phyloP scores from a whole-genome alignment of 2,888 invertebrate species.

The Calameuta idolon region DNA sequence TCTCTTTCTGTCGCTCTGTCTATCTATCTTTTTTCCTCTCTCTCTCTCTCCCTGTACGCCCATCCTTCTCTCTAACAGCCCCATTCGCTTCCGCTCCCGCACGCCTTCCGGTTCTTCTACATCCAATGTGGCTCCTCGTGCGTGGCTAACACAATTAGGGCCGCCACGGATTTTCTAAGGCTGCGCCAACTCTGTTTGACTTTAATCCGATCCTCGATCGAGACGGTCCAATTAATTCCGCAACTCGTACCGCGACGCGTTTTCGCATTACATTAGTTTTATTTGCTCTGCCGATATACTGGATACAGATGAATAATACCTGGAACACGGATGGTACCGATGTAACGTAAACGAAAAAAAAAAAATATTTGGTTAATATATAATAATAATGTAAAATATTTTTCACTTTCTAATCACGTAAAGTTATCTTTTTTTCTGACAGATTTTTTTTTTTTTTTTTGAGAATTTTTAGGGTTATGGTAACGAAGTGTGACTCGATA shows the following conservation, averaged over 20 bases:
- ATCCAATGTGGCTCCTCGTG: neutral
- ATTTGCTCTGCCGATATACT: neutral
- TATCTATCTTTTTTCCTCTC: constrained; percentile 6
- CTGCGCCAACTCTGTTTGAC: neutral
- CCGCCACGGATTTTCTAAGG: neutral
- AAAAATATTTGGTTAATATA: too few species aligned
- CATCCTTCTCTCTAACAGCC: neutral
- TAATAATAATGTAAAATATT: too few species aligned
- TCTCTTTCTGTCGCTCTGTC: constrained; percentile 15
- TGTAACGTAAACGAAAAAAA: neutral
- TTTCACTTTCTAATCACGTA: neutral
- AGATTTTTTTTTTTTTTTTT: neutral
- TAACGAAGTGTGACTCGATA: neutral
- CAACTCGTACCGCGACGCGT: neutral
- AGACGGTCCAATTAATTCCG: neutral
- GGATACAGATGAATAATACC: neutral
- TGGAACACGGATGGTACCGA: neutral
- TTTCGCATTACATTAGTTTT: neutral
- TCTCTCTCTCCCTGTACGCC: neutral
- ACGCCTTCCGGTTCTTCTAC: neutral
- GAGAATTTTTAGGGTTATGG: neutral
- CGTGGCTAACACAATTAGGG: neutral
- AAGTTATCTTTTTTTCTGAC: neutral
- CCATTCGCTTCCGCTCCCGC: neutral
- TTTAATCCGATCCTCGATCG: neutral